Conservation (phyloP, 2,797 vertebrate species). For the Phylloscopus collybita region DNA sequence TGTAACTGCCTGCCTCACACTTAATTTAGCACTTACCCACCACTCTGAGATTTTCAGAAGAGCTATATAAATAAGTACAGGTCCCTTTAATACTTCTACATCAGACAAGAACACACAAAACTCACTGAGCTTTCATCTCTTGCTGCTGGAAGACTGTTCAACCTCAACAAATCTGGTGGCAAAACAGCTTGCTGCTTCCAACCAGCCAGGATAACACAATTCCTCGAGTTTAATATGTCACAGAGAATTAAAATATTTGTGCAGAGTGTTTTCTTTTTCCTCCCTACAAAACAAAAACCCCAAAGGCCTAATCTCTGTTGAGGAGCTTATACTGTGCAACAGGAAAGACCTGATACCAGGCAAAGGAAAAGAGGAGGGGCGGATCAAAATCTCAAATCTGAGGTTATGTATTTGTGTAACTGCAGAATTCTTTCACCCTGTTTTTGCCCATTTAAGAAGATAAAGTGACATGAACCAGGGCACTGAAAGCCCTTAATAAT, state of each 20-base stretch:
- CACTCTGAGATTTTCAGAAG: not conserved
- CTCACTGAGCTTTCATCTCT: not conserved
- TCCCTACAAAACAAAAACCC: not conserved
- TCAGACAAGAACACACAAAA: not conserved
- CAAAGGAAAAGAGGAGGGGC: not conserved
- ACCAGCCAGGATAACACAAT: not conserved
- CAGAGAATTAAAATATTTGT: not conserved
- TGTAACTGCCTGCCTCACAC: not conserved
- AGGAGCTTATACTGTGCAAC: not conserved
- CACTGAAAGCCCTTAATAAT: not conserved
- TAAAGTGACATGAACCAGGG: not conserved
- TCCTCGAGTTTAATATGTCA: not conserved
- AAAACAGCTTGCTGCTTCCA: constrained; percentile 5
- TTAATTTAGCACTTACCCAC: not conserved
- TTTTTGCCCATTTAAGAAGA: not conserved
- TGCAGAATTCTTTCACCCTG: not conserved
- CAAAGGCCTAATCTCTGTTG: not conserved
- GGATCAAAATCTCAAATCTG: not conserved
- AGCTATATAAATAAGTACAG: not conserved
- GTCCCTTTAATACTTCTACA: not conserved
- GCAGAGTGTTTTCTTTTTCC: not conserved
- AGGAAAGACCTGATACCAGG: not conserved
- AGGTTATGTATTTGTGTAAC: not conserved
- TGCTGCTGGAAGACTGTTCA: not conserved
- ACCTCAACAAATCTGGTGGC: not conserved